Percentiles rank a stretch among this genome's conserved stretches.
These are phyloP conservation scores for Diadema setosum DNA, from an alignment of 35 echinoderm and acorn worm species.

Conservation along the genomic window DNA sequence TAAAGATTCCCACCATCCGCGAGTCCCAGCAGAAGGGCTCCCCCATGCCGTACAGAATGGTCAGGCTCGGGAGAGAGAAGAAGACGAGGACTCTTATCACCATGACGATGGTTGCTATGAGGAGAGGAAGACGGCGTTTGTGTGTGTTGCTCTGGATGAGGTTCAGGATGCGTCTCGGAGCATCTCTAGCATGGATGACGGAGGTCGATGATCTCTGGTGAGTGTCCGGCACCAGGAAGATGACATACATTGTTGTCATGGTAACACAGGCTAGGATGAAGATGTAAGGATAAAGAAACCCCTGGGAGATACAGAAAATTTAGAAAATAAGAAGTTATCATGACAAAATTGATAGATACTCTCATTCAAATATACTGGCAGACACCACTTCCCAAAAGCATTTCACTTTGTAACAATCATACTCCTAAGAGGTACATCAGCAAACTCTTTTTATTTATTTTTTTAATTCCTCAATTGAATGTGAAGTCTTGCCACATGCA, in stretches of 20 bases:
- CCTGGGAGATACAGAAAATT: no score
- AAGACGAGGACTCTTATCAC: neutral
- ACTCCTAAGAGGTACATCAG: no score
- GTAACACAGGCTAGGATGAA: conserved; percentile 7
- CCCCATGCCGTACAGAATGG: conserved; percentile 22
- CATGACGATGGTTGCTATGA: neutral
- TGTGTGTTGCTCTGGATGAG: conserved; percentile 33
- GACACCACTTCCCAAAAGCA: no score
- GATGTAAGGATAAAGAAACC: neutral
- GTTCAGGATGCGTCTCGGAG: neutral
- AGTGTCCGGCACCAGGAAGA: neutral
- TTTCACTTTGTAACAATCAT: no score
- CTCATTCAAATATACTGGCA: no score
- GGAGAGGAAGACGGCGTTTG: neutral
- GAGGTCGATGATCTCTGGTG: neutral
- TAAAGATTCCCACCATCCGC: neutral
- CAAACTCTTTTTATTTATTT: no score
- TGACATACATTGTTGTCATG: neutral
- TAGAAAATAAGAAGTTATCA: no score
- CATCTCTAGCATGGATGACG: neutral
- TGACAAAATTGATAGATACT: no score
- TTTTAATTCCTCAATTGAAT: no score
- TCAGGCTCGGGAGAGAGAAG: neutral
- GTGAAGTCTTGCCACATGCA: no score
- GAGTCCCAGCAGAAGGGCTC: conserved; percentile 33